Evolutionary conservation across 2,888 invertebrate genomes (phyloP), one percentile per base, ranked within the genome.

Genomic region (Pachycephus smyrnensis): DNA sequence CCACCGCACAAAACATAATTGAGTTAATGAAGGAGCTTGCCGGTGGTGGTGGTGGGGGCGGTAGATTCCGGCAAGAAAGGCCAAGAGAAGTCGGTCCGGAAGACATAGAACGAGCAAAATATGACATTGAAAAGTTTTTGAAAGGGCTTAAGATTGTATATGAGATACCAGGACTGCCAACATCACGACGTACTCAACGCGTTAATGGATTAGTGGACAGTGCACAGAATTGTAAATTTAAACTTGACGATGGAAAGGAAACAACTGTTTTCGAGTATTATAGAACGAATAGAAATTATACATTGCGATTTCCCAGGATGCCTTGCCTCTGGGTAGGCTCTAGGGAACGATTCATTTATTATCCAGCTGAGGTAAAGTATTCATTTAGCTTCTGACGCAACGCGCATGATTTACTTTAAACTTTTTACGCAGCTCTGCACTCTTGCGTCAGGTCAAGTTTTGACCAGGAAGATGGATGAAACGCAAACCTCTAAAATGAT

Each of bases 401-500:
- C 37, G 30, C 30, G 23, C 4, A 71, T 71, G 15, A 71, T 55
- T 55, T 55, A 55, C 23, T 2, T 23, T 55, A 55, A 55, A 55
- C 55, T 0, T 55, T 55, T 55, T 23, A 23, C 23, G 23, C 55
- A 55, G 55, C 81, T 90, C 4, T 89, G 90, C 71, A 81, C 93
- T 12, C 94, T 99, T 32, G 93, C 95, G 0, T 93, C 94, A 69
- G 97, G 97, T 0, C 98, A 99, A 90, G 93, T 95, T 92, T 91
- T 85, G 0, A 94, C 95, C 77, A 95, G 95, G 86, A 98, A 98
- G 91, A 93, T 99, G 88, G 96, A 95, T 11, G 96, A 97, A 40
- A 92, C 90, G 40, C 98, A 99, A 91, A 96, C 98, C 0, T 93
- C 96, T 0, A 94, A 93, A 0, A 98, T 99, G 97, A 98, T 99